A percentile compares a stretch with the other conserved stretches of the same genome.
phyloP scores from a whole-genome alignment of 2,888 invertebrate species.

The Azorinus chamasolen region DNA sequence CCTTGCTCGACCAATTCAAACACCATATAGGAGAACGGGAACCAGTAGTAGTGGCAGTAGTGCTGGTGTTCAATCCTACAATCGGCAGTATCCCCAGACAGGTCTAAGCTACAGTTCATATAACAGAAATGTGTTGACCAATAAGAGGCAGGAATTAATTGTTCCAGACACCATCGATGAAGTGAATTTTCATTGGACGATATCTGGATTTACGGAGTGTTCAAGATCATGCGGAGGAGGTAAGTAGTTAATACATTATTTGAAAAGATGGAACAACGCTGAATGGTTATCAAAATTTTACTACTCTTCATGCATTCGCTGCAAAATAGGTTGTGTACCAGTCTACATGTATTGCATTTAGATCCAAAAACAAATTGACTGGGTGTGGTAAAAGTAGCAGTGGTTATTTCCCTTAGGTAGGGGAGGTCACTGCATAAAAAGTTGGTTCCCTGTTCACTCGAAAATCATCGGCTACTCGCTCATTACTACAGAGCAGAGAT shows the following conservation, averaged over 20 bases:
- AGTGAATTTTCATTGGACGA: conserved; percentile 90
- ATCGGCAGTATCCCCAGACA: conserved; percentile 23
- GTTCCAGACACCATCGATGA: conserved; percentile 62
- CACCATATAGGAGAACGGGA: too few relatives aligned
- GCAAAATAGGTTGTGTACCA: too few relatives aligned
- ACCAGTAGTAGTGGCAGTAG: too few relatives aligned
- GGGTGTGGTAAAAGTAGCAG: too few relatives aligned
- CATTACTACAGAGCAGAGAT: too few relatives aligned
- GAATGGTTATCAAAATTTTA: too few relatives aligned
- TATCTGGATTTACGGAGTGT: conserved; percentile 92
- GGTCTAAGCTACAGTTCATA: conserved; percentile 20
- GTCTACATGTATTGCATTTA: neutral
- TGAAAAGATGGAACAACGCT: neutral
- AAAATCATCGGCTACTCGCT: too few relatives aligned
- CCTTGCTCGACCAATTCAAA: too few relatives aligned
- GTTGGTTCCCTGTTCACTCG: too few relatives aligned
- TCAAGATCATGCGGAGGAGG: conserved; percentile 88
- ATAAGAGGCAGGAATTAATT: conserved; percentile 38
- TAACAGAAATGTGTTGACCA: conserved; percentile 21
- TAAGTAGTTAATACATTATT: conserved; percentile 25
- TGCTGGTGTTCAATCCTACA: conserved; percentile 27
- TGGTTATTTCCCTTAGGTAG: too few relatives aligned
- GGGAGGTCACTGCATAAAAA: too few relatives aligned
- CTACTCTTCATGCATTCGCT: neutral
- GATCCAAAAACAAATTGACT: too few relatives aligned